Conservation (phyloP, 2,888 invertebrate species). For the Epistrophe grossulariae region DNA sequence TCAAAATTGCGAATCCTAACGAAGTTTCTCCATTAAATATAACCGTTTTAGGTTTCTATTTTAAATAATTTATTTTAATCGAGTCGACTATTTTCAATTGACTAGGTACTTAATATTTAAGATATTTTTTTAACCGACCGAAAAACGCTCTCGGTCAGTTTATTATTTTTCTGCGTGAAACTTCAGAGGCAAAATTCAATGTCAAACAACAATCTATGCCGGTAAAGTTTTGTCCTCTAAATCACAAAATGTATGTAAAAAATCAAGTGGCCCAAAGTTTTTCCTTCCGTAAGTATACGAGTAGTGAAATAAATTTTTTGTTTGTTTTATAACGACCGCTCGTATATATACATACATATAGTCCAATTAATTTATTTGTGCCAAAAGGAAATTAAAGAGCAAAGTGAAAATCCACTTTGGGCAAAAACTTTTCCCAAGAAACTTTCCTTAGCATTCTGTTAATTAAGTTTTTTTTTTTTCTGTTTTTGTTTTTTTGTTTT, state of each 20-base stretch:
- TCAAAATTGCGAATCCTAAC: too few relatives aligned
- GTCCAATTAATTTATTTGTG: conserved; percentile 28
- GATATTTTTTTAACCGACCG: too few relatives aligned
- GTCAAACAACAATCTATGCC: not conserved
- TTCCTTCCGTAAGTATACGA: not conserved
- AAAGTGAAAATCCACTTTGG: conserved; percentile 18
- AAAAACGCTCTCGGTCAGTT: too few relatives aligned
- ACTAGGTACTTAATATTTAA: too few relatives aligned
- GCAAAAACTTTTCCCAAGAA: conserved; percentile 2
- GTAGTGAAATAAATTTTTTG: not conserved
- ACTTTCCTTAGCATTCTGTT: conserved; percentile 4
- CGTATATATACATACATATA: not conserved
- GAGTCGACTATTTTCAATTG: too few relatives aligned
- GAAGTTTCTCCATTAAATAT: too few relatives aligned
- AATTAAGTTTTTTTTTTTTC: conserved; percentile 27
- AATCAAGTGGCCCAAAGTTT: conserved; percentile 7
- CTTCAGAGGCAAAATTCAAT: not conserved
- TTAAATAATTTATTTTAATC: too few relatives aligned
- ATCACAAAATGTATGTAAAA: not conserved
- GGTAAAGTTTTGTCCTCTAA: not conserved
- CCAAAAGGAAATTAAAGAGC: conserved; percentile 26
- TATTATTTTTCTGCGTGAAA: not conserved
- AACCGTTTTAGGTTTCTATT: too few relatives aligned
- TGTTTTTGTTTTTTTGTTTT: not conserved
- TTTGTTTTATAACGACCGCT: not conserved